Conservation (phyloP, 2,113 vertebrate species). For the Gymnorhina tibicen region DNA sequence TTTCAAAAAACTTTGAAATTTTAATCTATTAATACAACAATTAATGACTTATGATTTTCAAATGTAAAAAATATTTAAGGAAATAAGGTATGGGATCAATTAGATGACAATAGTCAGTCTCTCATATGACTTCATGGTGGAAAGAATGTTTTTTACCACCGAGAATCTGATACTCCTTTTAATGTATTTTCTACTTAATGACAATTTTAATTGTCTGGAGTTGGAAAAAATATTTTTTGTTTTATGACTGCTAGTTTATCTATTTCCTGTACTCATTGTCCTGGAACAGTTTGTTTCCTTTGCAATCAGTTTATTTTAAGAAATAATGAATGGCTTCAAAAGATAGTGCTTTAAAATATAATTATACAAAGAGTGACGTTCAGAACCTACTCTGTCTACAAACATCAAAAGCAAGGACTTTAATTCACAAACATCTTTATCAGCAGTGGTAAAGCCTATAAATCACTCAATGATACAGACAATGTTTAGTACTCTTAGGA, state of each 20-base stretch:
- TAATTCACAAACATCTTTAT: background rate
- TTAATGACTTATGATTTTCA: background rate
- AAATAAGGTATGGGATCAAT: background rate
- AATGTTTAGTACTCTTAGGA: background rate
- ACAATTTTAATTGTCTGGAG: background rate
- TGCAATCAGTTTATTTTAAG: slow-evolving; percentile 32
- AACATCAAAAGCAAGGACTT: slow-evolving; percentile 7
- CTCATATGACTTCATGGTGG: background rate
- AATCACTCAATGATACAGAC: background rate
- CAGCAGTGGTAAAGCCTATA: background rate
- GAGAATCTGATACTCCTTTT: background rate
- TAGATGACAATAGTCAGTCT: background rate
- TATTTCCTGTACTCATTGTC: background rate
- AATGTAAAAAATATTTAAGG: background rate
- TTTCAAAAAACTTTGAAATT: background rate
- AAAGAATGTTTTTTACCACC: background rate
- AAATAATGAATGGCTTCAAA: background rate
- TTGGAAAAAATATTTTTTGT: background rate
- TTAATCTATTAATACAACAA: background rate
- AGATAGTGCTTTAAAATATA: slow-evolving; percentile 37
- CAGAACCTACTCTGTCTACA: background rate
- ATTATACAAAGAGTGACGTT: slow-evolving; percentile 16
- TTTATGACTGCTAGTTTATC: background rate
- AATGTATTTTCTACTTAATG: background rate
- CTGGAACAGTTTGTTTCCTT: slow-evolving; percentile 32